Conservation (phyloP, 2,888 invertebrate species). For the Subacronicta megacephala region DNA sequence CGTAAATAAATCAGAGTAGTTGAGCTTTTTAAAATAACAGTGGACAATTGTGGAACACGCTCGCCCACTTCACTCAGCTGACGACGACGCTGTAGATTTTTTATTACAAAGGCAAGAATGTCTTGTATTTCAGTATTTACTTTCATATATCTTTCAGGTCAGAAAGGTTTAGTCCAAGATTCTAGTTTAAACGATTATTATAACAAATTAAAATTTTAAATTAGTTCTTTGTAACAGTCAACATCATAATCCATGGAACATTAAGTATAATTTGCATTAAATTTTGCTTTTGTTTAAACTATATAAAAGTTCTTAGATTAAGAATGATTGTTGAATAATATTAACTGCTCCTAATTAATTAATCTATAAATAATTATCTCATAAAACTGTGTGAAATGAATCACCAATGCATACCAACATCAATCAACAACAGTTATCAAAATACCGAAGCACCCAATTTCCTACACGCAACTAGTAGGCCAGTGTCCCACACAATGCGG, state of each 20-base stretch:
- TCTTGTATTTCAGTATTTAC: conserved; percentile 3
- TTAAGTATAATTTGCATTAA: too few species aligned
- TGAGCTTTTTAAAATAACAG: conserved; percentile 10
- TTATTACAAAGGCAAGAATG: conserved; percentile 12
- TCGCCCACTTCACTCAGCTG: conserved; percentile 5
- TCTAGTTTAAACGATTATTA: too few species aligned
- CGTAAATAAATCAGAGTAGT: conserved; percentile 19
- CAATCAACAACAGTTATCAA: conserved; percentile 15
- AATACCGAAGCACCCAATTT: background rate
- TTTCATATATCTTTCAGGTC: too few species aligned
- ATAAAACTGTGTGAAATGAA: conserved; percentile 1
- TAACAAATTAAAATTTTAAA: conserved; percentile 1
- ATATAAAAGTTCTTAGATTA: too few species aligned
- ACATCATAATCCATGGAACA: too few species aligned
- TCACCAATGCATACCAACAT: conserved; percentile 10
- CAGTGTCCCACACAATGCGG: conserved; percentile 19
- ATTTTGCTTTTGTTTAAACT: too few species aligned
- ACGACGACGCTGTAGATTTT: conserved; percentile 12
- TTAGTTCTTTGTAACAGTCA: background rate
- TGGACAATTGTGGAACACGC: background rate
- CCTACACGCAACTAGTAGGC: conserved; percentile 28
- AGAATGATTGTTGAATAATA: too few species aligned
- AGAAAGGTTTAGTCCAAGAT: too few species aligned
- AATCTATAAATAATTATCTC: too few species aligned
- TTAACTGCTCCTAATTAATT: too few species aligned